phyloP scores from a whole-genome alignment of 1,140 invertebrate species.

The Leguminivora glycinivorella region DNA sequence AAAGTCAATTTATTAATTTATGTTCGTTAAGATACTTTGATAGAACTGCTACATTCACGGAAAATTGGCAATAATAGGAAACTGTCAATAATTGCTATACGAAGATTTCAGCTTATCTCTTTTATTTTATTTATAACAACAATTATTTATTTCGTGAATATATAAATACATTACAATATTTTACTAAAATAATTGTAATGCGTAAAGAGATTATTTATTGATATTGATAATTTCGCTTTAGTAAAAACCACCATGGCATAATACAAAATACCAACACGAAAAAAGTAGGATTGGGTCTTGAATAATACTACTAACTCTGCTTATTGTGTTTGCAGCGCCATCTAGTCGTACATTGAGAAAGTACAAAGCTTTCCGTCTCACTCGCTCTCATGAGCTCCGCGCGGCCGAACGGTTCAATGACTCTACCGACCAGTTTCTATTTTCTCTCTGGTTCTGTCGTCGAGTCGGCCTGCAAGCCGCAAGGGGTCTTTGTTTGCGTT shows the following conservation, averaged over 20 bases:
- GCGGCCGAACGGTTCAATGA: constrained; percentile 77
- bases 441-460: constrained; percentile 78
- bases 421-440: constrained; percentile 77
- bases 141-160: no score
- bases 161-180: no score
- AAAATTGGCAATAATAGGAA: no score
- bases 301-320: neutral
- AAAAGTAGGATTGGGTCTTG: constrained; percentile 10
- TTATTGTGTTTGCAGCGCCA: constrained; percentile 42
- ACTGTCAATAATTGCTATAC: no score
- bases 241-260: neutral
- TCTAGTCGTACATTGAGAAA: constrained; percentile 43
- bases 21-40: neutral
- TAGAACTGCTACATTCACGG: no score
- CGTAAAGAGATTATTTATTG: no score
- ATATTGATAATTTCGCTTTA: no score
- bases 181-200: no score
- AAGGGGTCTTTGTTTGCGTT: constrained; percentile 79
- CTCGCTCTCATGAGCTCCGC: constrained; percentile 60
- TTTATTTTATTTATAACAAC: no score
- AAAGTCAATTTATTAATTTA: neutral
- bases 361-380: constrained; percentile 49
- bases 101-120: no score
- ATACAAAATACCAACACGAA: neutral
- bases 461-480: constrained; percentile 62